Percentiles rank a stretch among this genome's conserved stretches.
Conservation (phyloP, 2,888 invertebrate species). For the Xestia xanthographa region DNA sequence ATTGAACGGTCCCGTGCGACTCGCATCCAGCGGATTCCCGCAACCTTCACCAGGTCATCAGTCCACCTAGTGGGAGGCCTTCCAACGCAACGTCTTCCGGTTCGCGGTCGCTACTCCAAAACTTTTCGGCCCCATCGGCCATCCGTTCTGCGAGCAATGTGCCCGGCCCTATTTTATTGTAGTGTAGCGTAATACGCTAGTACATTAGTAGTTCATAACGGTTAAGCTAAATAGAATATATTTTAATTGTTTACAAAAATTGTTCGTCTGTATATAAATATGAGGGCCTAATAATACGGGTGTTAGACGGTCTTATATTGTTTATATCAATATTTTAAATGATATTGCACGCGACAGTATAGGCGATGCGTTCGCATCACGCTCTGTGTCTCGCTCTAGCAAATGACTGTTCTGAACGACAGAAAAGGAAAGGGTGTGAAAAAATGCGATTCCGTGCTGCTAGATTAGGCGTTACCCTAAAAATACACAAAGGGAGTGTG, state of each 20-base stretch:
- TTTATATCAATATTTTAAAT: not conserved
- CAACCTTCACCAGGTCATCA: too few species aligned
- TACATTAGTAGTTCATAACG: not conserved
- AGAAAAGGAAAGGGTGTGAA: not conserved
- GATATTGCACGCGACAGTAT: not conserved
- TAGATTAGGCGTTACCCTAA: not conserved
- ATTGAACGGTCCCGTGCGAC: too few species aligned
- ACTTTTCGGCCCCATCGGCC: too few species aligned
- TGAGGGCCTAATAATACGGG: not conserved
- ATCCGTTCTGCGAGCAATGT: too few species aligned
- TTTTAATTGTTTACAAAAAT: not conserved
- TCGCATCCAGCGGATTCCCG: too few species aligned
- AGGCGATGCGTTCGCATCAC: not conserved
- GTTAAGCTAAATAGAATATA: not conserved
- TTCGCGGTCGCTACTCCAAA: too few species aligned
- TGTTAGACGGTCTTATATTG: not conserved
- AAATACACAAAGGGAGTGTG: not conserved
- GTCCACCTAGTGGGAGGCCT: too few species aligned
- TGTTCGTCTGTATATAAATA: not conserved
- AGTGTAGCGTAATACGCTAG: conserved; percentile 20
- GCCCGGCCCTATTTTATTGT: conserved; percentile 19
- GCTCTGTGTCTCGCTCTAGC: not conserved
- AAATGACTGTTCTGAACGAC: not conserved
- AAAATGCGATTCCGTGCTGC: not conserved
- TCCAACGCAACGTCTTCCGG: too few species aligned